Evolutionary conservation across 2,113 vertebrate genomes (phyloP).

Genomic region (Pheucticus melanocephalus): DNA sequence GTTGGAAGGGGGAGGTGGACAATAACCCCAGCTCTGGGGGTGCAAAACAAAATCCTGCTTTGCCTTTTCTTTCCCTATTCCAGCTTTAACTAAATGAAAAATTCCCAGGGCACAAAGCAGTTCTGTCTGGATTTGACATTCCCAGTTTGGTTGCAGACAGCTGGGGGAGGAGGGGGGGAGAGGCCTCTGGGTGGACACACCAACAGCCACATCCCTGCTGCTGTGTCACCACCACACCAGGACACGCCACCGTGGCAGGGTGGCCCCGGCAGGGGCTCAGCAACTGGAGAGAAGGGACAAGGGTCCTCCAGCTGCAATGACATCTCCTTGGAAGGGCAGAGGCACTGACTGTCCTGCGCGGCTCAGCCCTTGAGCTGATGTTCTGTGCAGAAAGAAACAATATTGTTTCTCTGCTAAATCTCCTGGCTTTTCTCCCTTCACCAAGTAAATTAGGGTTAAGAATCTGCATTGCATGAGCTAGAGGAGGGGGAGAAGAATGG

Average conservation of each 20-base stretch:
- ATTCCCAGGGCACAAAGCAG: not conserved
- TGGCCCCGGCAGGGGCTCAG: not conserved
- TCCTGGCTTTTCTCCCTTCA: not conserved
- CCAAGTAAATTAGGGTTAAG: not conserved
- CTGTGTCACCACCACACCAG: not conserved
- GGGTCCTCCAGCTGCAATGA: not conserved
- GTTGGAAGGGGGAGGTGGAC: not conserved
- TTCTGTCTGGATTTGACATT: not conserved
- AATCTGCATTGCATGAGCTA: not conserved
- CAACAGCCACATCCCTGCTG: not conserved
- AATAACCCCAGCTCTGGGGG: not conserved
- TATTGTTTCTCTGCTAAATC: not conserved
- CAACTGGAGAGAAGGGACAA: not conserved
- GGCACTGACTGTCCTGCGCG: not conserved
- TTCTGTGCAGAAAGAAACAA: not conserved
- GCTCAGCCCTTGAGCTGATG: accelerated
- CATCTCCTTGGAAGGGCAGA: not conserved
- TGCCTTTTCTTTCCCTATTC: not conserved
- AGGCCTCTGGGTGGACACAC: not conserved
- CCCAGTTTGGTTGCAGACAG: not conserved
- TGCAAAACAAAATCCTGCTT: not conserved
- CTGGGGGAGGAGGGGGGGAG: accelerated
- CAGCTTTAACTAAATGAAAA: not conserved
- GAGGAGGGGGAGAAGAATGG: not conserved
- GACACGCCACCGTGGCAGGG: accelerated